Base-by-base conservation (phyloP, 2,888 invertebrate genomes). In the Lasioglossum malachurum region DNA sequence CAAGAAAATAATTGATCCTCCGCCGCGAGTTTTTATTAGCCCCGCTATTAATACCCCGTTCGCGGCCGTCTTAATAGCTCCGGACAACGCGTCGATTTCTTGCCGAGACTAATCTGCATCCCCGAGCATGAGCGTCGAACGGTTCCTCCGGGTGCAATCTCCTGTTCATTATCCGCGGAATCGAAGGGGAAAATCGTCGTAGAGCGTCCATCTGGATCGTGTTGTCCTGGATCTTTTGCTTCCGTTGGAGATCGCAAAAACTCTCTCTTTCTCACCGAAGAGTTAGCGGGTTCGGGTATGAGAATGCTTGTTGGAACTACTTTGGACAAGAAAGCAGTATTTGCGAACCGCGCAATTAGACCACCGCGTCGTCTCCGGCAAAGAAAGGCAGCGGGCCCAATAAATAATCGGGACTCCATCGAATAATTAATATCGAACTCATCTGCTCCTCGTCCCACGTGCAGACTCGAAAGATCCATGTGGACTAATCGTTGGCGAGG, bases 1-100 rank as follows among this genome's bases (percentile, higher is more conserved):
- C 82, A 87, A 87, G 87, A 87, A 87, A 87, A 77, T 87, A 87
- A 87, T 87, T 86, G 87, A 87, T 87, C 76, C 73, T 38, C 64
- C 53, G 35, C 67, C 35, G 49, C n/a, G 53, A 19, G 74, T 81
- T 86, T 85, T 85, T 85, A 75, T 53, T 75, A 16, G 23, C 27
- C 16, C 71, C 31, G 69, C 67, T 87, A 87, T 87, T 87, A 86
- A 87, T 86, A 86, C 78, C 60, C 76, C 35, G 53, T 74, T 79
- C 67, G 49, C 53, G 67, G 57, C n/a, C 72, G 72, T 82, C 57
- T 64, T 86, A 87, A 87, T 76, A 87, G 78, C 76, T 60, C 27
- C 16, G 71, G 31, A 79, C 57, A 44, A 73, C 60, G 44, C 72
- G 75, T 4, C 41, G 23, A 23, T 67, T 86, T 80, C 74, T 86